phyloP scores from a whole-genome alignment of 2,113 vertebrate species.

The Ammodytes dubius region DNA sequence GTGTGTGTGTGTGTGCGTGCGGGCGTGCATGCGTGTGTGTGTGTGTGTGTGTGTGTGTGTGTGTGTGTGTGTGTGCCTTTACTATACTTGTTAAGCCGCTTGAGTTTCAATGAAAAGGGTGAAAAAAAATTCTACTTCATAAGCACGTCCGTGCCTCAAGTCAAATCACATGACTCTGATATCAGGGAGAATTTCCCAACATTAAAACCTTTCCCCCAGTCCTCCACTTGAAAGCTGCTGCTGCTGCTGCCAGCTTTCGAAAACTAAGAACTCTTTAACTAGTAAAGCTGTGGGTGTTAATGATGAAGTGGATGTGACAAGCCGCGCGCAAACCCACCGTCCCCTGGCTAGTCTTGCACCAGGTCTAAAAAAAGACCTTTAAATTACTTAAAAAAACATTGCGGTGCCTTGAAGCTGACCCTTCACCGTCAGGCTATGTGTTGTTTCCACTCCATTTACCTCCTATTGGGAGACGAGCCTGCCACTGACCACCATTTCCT shows the following conservation, averaged over 20 bases:
- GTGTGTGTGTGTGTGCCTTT: conserved; percentile 2
- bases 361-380: not conserved
- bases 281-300: not conserved
- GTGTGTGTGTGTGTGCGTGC: not conserved
- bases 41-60: not conserved
- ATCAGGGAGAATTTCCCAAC: conserved; percentile 16
- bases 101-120: conserved; percentile 17
- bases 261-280: not conserved
- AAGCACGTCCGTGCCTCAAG: conserved; percentile 36
- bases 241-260: not conserved
- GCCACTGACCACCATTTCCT: not conserved
- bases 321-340: fast-evolving
- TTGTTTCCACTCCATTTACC: conserved; percentile 22
- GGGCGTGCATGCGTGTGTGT: not conserved
- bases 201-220: not conserved
- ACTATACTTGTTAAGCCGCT: conserved; percentile 25
- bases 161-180: conserved; percentile 34
- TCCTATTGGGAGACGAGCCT: not conserved
- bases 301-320: not conserved
- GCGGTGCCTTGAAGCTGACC: not conserved
- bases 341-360: not conserved
- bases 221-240: not conserved
- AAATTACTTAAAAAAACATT: conserved; percentile 17
- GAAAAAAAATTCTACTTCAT: not conserved
- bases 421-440: not conserved